Base-by-base conservation (phyloP, 1,140 invertebrate genomes). In the Drosophila willistoni region DNA sequence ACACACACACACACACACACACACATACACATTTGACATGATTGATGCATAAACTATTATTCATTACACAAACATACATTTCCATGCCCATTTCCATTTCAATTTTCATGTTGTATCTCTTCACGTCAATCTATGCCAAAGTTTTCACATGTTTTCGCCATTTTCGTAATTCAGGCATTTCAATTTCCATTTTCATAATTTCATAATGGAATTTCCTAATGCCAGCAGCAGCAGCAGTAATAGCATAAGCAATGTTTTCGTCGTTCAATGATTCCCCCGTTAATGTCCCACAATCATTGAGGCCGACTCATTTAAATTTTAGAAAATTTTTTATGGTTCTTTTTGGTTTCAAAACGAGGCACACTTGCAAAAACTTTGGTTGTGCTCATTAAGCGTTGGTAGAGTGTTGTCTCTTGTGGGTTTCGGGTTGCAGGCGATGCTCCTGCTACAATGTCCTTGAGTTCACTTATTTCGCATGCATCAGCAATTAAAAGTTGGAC, bases 401-500 rank as follows among this genome's bases (percentile, higher is more conserved):
- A 10, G 6, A 29, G 6, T 29, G 29, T 29, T 29, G 29, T 7
- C 17, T 19, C 44, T 47, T 44, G 39, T 13, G 12, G 36, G 36
- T 71, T 33, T 36, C 0, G 29, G 5, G 17, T 14, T 39, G 33
- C 3, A 34, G 44, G 9, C 51, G 22, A 7, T 29, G 39, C 14
- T 17, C 41, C 10, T 36, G 36, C 51, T 59, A 9, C n/a, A n/a
- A 13, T 47, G 34, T 17, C 47, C 47, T 13, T 22, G 29, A 44
- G 51, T 67, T 60, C 41, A 60, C 39, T 71, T 64, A 70, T 71
- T 68, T 67, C 54, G 34, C 79, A 77, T 86, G 83, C 77, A 66
- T 76, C 72, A 71, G 83, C 83, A 87, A 87, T 86, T 86, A 86
- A 87, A 86, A 86, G 72, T 83, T 86, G 77, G 69, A 77, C 72